These are phyloP conservation scores for Minunthozetes semirufus DNA, from an alignment of 2,888 invertebrate species.

Conservation along the genomic window DNA sequence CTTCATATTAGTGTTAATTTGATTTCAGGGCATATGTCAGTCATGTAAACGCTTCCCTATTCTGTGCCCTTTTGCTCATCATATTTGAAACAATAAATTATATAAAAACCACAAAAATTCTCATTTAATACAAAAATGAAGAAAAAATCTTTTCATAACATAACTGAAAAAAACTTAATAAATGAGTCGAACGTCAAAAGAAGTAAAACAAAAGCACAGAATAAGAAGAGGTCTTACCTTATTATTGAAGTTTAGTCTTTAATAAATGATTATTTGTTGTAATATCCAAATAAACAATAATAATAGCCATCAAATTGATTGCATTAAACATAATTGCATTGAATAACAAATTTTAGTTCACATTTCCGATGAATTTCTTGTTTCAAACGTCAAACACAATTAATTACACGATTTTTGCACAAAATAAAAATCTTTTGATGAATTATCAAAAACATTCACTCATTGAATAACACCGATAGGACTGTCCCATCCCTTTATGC, in stretches of 20 bases:
- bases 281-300: no score
- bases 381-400: no score
- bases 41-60: constrained; percentile 2
- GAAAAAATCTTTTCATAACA: background rate
- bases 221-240: background rate
- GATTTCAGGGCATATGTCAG: background rate
- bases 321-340: background rate
- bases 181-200: background rate
- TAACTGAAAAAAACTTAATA: background rate
- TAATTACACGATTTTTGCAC: no score
- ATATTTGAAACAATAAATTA: background rate
- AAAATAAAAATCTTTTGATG: no score
- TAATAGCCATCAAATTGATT: background rate
- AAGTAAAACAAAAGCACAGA: background rate
- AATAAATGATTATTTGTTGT: background rate
- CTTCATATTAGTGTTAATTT: background rate
- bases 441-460: no score
- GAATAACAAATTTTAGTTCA: no score
- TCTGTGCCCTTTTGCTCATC: background rate
- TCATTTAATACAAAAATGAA: background rate
- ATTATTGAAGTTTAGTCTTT: background rate
- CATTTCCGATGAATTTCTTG: no score
- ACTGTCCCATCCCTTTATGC: background rate
- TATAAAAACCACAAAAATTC: background rate
- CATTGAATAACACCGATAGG: no score